Percentiles rank a stretch among this genome's conserved stretches.
phyloP scores from a whole-genome alignment of 1,140 invertebrate genomes.

The Monochamus saltuarius region DNA sequence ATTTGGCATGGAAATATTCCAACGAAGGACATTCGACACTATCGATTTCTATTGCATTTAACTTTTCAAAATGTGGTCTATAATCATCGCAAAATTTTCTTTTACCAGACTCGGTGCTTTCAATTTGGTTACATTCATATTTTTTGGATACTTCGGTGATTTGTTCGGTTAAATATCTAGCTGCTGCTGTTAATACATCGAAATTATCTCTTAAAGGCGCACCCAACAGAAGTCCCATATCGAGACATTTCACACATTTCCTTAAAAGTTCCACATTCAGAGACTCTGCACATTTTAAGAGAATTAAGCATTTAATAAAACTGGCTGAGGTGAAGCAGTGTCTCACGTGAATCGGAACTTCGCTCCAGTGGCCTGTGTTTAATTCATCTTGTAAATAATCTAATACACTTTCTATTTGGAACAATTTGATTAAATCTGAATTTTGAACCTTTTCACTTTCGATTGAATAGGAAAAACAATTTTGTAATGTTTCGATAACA shows the following conservation, averaged over 20 bases:
- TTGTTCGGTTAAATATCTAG: slow-evolving; percentile 46
- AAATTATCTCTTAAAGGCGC: slow-evolving; percentile 60
- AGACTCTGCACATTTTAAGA: slow-evolving; percentile 27
- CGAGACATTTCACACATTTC: slow-evolving; percentile 68
- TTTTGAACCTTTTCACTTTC: neutral
- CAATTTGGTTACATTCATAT: neutral
- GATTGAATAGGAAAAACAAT: slow-evolving; percentile 14
- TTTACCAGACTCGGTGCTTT: neutral
- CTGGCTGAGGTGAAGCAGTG: slow-evolving; percentile 49
- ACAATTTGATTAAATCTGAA: no score
- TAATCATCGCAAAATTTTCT: slow-evolving; percentile 1
- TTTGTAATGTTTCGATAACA: slow-evolving; percentile 10
- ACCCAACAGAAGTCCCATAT: slow-evolving; percentile 82
- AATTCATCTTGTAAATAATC: slow-evolving; percentile 48
- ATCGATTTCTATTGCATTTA: slow-evolving; percentile 45
- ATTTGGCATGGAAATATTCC: slow-evolving; percentile 63
- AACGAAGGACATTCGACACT: slow-evolving; percentile 60
- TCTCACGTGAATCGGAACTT: slow-evolving; percentile 52
- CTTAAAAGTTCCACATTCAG: slow-evolving; percentile 42
- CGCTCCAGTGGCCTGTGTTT: slow-evolving; percentile 56
- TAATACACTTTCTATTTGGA: slow-evolving; percentile 43
- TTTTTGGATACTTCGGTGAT: slow-evolving; percentile 13
- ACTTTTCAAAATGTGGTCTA: slow-evolving; percentile 28
- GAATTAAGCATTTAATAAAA: slow-evolving; percentile 48
- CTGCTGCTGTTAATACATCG: slow-evolving; percentile 58